These are phyloP conservation scores for Diarsia mendica DNA, from an alignment of 2,888 invertebrate species.

Conservation along the genomic window DNA sequence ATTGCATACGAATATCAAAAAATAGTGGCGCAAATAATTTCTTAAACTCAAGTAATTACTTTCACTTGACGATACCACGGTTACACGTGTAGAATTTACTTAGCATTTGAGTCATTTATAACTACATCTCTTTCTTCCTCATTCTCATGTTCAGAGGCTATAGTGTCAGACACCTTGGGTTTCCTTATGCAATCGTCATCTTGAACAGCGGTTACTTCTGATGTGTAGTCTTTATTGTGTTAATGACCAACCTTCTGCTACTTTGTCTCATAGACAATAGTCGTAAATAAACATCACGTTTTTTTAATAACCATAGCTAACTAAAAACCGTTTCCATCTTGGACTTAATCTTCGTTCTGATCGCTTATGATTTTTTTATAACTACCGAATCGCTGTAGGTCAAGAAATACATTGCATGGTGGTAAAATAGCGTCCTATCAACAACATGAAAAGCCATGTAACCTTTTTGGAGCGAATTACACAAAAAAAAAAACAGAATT, in stretches of 20 bases:
- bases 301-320: constrained; percentile 28
- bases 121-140: not conserved
- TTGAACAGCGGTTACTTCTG: constrained; percentile 3
- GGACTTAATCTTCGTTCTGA: not conserved
- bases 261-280: constrained; percentile 24
- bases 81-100: not conserved
- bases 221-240: constrained; percentile 45
- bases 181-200: constrained; percentile 3
- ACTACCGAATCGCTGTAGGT: not conserved
- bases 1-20: too few species aligned
- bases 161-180: constrained; percentile 24
- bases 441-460: not conserved
- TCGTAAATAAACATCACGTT: constrained; percentile 38
- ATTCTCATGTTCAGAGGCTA: not conserved
- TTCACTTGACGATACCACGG: too few species aligned
- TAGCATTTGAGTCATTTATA: not conserved
- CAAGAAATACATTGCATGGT: not conserved
- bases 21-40: too few species aligned
- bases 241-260: constrained; percentile 51
- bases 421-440: not conserved
- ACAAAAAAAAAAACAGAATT: not conserved
- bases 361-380: not conserved
- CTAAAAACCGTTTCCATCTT: not conserved
- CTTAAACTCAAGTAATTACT: too few species aligned
- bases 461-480: not conserved